These are phyloP conservation scores for Heterohyrax brucei DNA, from an alignment of 2,797 vertebrate genomes.

Conservation along the genomic window DNA sequence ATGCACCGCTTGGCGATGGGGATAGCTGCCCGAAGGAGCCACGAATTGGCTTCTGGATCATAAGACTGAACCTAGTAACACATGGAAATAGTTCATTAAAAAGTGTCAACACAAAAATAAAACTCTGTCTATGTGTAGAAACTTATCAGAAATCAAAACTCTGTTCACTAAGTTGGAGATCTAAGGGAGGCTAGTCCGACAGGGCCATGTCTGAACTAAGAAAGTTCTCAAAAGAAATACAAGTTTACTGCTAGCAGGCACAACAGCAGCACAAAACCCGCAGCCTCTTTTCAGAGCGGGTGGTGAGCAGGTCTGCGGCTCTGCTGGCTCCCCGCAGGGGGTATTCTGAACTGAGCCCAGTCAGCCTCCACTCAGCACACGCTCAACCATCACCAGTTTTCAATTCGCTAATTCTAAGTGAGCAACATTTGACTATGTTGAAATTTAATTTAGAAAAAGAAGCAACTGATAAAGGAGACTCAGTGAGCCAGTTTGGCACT, in stretches of 20 bases:
- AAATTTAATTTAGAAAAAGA: constrained; percentile 63
- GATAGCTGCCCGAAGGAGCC: constrained; percentile 96
- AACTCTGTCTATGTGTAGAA: constrained; percentile 36
- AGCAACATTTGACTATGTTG: constrained; percentile 31
- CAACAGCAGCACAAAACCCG: constrained; percentile 23
- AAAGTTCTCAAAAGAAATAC: constrained; percentile 53
- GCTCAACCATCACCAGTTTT: constrained; percentile 41
- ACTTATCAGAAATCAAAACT: constrained; percentile 61
- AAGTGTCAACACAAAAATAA: constrained; percentile 14
- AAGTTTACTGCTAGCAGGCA: constrained; percentile 30
- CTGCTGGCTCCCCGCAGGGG: too few species aligned
- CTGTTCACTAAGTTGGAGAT: constrained; percentile 60
- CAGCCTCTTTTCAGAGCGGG: constrained; percentile 20
- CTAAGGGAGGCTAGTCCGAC: constrained; percentile 57
- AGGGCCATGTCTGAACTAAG: constrained; percentile 43
- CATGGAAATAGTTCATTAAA: constrained; percentile 76
- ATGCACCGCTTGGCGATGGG: constrained; percentile 98
- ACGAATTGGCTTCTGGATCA: constrained; percentile 95
- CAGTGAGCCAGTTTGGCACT: background rate
- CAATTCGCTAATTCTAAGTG: constrained; percentile 49
- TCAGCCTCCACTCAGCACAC: constrained; percentile 25
- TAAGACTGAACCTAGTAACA: constrained; percentile 97
- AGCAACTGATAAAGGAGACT: constrained; percentile 49
- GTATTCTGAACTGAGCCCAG: background rate
- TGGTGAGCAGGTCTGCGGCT: background rate